Base-by-base conservation (phyloP, 2,888 invertebrate species). In the Drosophila lacicola region DNA sequence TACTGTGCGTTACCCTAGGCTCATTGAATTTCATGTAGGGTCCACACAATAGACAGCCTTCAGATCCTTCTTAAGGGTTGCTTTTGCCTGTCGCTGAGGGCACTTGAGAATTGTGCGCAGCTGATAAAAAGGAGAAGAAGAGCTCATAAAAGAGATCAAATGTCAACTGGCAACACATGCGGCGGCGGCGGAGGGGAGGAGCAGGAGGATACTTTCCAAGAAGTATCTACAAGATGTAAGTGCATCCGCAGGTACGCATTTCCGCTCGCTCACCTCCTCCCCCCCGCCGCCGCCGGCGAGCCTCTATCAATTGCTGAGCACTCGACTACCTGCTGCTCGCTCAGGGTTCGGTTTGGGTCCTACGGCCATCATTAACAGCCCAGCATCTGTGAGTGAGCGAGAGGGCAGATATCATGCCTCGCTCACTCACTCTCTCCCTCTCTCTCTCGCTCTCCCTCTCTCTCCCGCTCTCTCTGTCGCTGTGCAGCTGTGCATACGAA, bases 131-230 rank as follows among this genome's bases (percentile, higher is more conserved):
- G 19, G 34, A 10, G 37, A 60, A 69, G 67, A 66, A 79, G 82
- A 88, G 72, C 85, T 82, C 85, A 87, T 83, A 87, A 83, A 83
- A 77, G 82, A 88, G 83, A 83, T 83, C 83, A 83, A 83, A 83
- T 83, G 83, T 83, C 83, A 83, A 83, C 78, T 61, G 69, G 51
- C 83, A 75, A 69, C 80, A 76, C 74, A 71, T 75, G 81, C 69
- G 62, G 17, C 17, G 62, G 17, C 17, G 17, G 17, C 1, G 17
- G 36, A 36, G 4, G 11, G 10, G 14, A 10, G 39, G 4, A 14
- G 21, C 51, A 8, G 14, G 39, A 49, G 49, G 49, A n/a, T n/a
- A n/a, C n/a, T 64, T 70, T 83, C 83, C 87, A 77, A 88, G 89
- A 85, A 88, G 87, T 75, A 17, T 77, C 88, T 82, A 79, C 75